Evolutionary conservation across 2,797 vertebrate species (phyloP), one percentile per base, ranked within the genome.

Genomic region (Megalops cyprinoides): DNA sequence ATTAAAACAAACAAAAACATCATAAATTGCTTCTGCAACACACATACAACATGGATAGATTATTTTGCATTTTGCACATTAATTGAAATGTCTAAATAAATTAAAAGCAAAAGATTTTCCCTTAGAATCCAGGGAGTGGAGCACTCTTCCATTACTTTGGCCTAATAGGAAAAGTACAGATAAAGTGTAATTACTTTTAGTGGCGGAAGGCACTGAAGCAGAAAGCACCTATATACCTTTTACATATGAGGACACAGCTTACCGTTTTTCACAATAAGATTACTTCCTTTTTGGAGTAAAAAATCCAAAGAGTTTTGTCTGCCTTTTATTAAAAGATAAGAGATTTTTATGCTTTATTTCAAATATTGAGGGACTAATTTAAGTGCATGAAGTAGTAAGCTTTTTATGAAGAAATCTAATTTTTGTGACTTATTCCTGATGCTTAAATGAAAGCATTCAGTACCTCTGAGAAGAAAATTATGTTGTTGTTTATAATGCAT

Each of bases 101-200:
- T 76, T 76, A 56, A 76, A 55, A 55, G 74, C 74, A 76, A 53
- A 49, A 75, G 49, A 37, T 67, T 67, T 82, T 78, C 28, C 76
- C 56, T 67, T 53, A 51, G 76, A 55, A 82, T 78, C 76, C 81
- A 78, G 81, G 53, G 76, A 78, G 53, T 73, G 76, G 76, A 60
- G 76, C 44, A 82, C 56, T 60, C 62, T 67, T 78, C 76, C 65
- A 71, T 74, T 56, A 58, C 75, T 74, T 48, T 74, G 39, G 46
- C 51, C 80, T 81, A 81, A 81, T 81, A 71, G 62, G 75, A 81
- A 77, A 77, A 78, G 81, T 49, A 60, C 76, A 74, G 81, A 82
- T 82, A 82, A 81, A 82, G 56, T 78, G 67, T 67, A 82, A 82
- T 82, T 82, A 78, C 81, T 82, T 78, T 82, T 74, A 78, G 67